phyloP scores from a whole-genome alignment of 2,888 invertebrate species.

The Athalia cordata region DNA sequence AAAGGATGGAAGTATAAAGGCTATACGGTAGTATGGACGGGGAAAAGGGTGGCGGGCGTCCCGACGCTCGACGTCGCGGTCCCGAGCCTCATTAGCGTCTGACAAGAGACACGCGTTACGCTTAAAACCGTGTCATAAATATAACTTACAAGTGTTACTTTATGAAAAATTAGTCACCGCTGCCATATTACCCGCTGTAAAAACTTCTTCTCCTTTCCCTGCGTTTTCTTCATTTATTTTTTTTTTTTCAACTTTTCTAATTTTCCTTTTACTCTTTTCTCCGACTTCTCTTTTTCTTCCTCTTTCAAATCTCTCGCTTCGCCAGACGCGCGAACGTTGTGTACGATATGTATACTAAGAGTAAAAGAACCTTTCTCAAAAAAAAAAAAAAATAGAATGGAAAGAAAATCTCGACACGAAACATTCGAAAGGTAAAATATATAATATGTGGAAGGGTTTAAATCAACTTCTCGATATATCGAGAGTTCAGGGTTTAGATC shows the following conservation, averaged over 20 bases:
- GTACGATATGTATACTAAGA: too few species aligned
- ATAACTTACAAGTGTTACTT: slow-evolving; percentile 59
- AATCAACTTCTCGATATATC: too few species aligned
- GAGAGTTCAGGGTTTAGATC: too few species aligned
- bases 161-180: slow-evolving; percentile 64
- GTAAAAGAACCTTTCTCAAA: too few species aligned
- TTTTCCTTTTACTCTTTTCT: background rate
- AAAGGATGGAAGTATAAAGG: slow-evolving; percentile 49
- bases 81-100: slow-evolving; percentile 61
- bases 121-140: slow-evolving; percentile 59
- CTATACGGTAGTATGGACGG: slow-evolving; percentile 22
- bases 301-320: too few species aligned
- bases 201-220: background rate
- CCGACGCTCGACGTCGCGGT: slow-evolving; percentile 49
- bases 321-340: too few species aligned
- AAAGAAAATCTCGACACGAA: too few species aligned
- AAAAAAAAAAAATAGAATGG: too few species aligned
- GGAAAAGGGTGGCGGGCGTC: slow-evolving; percentile 49
- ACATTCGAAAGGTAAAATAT: too few species aligned
- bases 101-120: slow-evolving; percentile 61
- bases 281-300: background rate
- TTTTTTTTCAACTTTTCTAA: background rate
- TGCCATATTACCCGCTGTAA: background rate
- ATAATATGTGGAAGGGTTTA: too few species aligned
- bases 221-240: background rate